Base-by-base conservation (phyloP, 2,888 invertebrate species). In the Drosophila subquinaria region DNA sequence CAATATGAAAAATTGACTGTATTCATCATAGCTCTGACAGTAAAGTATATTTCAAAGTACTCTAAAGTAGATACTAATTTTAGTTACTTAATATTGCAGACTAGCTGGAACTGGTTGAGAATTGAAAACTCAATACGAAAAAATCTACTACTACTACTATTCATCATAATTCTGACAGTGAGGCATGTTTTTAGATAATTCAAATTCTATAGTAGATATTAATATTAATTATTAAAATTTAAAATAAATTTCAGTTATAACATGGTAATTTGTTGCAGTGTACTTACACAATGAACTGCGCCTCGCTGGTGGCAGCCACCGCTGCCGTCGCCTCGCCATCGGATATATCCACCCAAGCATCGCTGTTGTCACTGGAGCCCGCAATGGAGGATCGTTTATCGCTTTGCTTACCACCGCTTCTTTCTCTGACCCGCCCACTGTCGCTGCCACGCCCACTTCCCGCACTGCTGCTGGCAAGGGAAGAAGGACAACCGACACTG, bases 251-350 rank as follows among this genome's bases (percentile, higher is more conserved):
- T 38, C 2, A 6, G 8, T 6, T n/a, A n/a, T 38, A 11, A 20
- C 13, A 48, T 5, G 1, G 30, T 30, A 3, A 13, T 50, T 35
- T 35, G 1, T 17, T 40, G 30, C 15, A 4, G 15, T 40, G 40
- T 80, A 93, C 93, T 93, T 85, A 93, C 93, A 93, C 92, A 82
- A 93, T 91, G 65, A 93, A 93, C 65, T 92, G 92, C 40, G 88
- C 45, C 52, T 85, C 83, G 68, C n/a, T 66, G 50, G 43, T 38
- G n/a, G 51, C 50, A 23, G 60, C 15, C 17, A 51, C 63, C 81
- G 79, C 75, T 38, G 76, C 23, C 51, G 63, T 51, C 15, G 59
- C 71, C 68, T 82, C 89, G 0, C 64, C 81, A 27, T 93, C 93
- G 11, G 93, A 92, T 42, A 93, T 91, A 74, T 93, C 93, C 61